Evolutionary conservation across 2,888 invertebrate species (phyloP), one percentile per base, ranked within the genome.

Genomic region (Eupithecia vulgata): DNA sequence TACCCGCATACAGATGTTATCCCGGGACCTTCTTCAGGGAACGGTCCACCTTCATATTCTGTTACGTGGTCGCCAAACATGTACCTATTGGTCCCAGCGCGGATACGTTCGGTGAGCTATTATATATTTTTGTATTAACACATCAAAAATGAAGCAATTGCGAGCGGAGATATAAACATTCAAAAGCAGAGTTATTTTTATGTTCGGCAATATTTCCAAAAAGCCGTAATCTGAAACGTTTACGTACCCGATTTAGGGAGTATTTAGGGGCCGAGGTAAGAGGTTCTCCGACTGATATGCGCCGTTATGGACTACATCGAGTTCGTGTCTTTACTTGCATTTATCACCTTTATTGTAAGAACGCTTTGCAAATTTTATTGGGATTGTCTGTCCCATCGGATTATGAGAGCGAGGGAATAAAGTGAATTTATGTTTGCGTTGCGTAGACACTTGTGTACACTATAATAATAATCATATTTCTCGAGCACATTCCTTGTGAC

Each of bases 261-360:
- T 65, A 71, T 74, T 74, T 74, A 70, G n/a, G 73, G 42, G 34
- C 57, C 25, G 61, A 68, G 66, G 71, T 74, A 74, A 72, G 72
- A 62, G 72, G 68, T 68, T 74, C 52, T 68, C 57, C 66, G 71
- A 78, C 77, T 76, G 76, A 77, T 77, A 79, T 77, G 75, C 73
- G 72, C 68, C 71, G 65, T 57, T 57, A 25, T 25, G 52, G 25
- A 57, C 57, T 57, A 57, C 5, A 21, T 25, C 12, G 13, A 57
- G 25, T 21, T 57, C n/a, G 13, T 57, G 57, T 57, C 57, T 57
- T 57, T 57, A 57, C 57, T 57, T 25, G 12, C 57, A 0, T 25
- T 57, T 25, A 57, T 57, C 21, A 10, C 57, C 1, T 25, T 57
- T 25, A 57, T 57, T 52, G 21, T n/a, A 3, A 45, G 17, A 6